These are phyloP conservation scores for Meriones psammophilus DNA, from an alignment of 2,797 vertebrate species.

Conservation along the genomic window DNA sequence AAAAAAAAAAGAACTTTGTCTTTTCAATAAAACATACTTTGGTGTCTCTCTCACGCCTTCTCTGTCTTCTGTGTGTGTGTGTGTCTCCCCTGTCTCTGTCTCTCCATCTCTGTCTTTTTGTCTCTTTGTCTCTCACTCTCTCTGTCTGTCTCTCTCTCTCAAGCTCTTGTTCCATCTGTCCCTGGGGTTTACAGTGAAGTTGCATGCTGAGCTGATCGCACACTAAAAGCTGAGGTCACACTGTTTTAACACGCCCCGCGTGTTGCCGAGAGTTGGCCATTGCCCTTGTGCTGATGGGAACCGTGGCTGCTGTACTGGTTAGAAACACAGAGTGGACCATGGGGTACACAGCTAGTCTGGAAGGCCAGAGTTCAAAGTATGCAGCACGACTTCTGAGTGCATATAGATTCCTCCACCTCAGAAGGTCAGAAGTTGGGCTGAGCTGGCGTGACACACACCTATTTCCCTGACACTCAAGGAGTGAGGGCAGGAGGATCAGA, in stretches of 20 bases:
- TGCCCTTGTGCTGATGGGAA: neutral
- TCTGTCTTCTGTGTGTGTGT: too few species aligned
- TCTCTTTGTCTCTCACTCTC: neutral
- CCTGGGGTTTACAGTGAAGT: neutral
- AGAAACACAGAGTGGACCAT: neutral
- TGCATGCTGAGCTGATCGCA: neutral
- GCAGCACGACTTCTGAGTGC: neutral
- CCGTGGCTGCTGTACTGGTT: neutral
- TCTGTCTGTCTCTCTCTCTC: neutral
- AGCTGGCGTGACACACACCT: neutral
- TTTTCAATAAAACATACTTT: neutral
- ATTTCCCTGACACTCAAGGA: too few species aligned
- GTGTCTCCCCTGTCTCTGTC: too few species aligned
- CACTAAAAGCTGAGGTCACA: neutral
- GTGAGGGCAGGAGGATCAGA: neutral
- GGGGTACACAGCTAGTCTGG: neutral
- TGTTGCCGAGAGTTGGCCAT: neutral
- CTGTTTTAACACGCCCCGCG: neutral
- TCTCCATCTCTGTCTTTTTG: too few species aligned
- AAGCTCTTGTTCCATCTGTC: neutral
- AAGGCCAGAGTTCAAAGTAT: neutral
- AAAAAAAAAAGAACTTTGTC: neutral
- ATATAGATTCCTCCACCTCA: neutral
- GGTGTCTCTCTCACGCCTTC: neutral
- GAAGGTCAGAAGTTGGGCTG: neutral